phyloP scores from a whole-genome alignment of 35 echinoderm and acorn worm genomes.

The Lytechinus pictus region DNA sequence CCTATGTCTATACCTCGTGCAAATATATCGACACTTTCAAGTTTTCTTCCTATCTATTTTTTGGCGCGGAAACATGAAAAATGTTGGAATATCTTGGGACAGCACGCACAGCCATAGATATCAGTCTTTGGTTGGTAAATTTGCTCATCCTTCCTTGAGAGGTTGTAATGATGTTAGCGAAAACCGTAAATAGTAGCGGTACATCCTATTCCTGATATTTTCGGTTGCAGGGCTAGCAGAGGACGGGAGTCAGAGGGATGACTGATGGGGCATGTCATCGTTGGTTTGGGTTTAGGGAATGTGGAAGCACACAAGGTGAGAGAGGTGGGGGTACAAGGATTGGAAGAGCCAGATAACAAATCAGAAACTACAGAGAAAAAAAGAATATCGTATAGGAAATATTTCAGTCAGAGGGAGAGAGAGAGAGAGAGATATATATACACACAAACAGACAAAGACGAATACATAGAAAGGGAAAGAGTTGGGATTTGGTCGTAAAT shows the following conservation, averaged over 20 bases:
- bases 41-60: not conserved
- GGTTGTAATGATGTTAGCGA: conserved; percentile 11
- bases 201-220: conserved; percentile 6
- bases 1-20: not conserved
- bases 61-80: not conserved
- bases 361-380: not conserved
- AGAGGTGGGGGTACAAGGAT: not conserved
- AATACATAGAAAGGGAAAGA: not conserved
- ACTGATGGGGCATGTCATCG: not conserved
- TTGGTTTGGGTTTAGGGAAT: not conserved
- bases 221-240: not conserved
- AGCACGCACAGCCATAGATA: not conserved
- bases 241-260: not conserved
- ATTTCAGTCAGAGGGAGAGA: too few relatives aligned
- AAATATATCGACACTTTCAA: not conserved
- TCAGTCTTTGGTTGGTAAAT: not conserved
- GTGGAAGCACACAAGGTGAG: not conserved
- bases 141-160: not conserved
- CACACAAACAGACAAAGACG: not conserved
- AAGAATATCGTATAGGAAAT: too few relatives aligned
- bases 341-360: not conserved
- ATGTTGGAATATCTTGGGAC: not conserved
- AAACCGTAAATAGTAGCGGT: conserved; percentile 1
- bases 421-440: too few relatives aligned
- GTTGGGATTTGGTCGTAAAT: too few relatives aligned